Evolutionary conservation across 1,140 invertebrate genomes (phyloP).

Genomic region (Cydia pomonella): DNA sequence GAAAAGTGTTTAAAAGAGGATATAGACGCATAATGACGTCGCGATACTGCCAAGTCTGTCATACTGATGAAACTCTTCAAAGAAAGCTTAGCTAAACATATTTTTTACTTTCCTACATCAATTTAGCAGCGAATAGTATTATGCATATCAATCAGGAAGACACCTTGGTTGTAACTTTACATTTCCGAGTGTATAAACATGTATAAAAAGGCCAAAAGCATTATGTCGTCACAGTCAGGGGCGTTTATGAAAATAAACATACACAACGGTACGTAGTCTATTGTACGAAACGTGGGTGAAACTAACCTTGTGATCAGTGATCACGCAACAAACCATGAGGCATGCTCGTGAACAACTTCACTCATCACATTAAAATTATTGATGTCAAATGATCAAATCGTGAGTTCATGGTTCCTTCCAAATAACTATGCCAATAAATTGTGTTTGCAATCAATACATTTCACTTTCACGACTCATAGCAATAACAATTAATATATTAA

Average conservation of each 20-base stretch:
- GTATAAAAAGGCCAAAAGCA: constrained; percentile 6
- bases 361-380: constrained; percentile 24
- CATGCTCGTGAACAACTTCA: constrained; percentile 14
- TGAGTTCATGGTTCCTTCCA: constrained; percentile 11
- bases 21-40: background rate
- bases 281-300: constrained; percentile 26
- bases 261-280: constrained; percentile 1
- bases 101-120: constrained; percentile 8
- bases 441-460: constrained; percentile 1
- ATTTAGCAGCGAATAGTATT: constrained; percentile 12
- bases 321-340: constrained; percentile 23
- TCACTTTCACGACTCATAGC: background rate
- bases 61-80: constrained; percentile 11
- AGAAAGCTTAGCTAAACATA: background rate
- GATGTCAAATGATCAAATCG: constrained; percentile 26
- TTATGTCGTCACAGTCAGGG: constrained; percentile 25
- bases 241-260: constrained; percentile 31
- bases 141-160: constrained; percentile 4
- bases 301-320: constrained; percentile 24
- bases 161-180: constrained; percentile 25
- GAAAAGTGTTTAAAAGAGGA: constrained; percentile 26
- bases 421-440: constrained; percentile 11
- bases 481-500: constrained; percentile 25
- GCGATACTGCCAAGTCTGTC: background rate
- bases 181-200: constrained; percentile 20